Evolutionary conservation across 1,140 invertebrate species (phyloP), one percentile per base, ranked within the genome.

Genomic region (Diorhabda carinulata): DNA sequence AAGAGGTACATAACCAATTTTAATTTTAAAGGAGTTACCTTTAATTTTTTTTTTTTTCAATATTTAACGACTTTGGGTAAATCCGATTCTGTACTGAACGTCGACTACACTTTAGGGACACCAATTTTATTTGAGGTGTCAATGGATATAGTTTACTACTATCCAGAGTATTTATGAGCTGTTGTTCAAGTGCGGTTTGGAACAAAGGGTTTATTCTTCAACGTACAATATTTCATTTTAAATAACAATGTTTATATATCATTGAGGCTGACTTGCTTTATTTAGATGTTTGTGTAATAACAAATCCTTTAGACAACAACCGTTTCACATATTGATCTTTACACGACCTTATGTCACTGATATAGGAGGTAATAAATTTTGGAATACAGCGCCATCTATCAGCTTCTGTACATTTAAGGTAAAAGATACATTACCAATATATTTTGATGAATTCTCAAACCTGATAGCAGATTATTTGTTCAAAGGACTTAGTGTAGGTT

Each of bases 171-270:
- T 79, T 79, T 79, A 79, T 78, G 74, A 74, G 75, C 75, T 77
- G 77, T 78, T 76, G 76, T 79, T 79, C 76, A 72, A 74, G 68
- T 78, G 78, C 78, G 78, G 78, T 79, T 76, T 70, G 62, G 73
- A 78, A 79, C 77, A 79, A 79, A 79, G 77, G 74, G 67, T 70
- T 75, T 78, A 77, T 76, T 79, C 77, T 79, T 76, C 73, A 76
- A 72, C 72, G 74, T 73, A 74, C 73, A 69, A 75, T 79, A 79
- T 77, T 77, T 78, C 74, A 79, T 78, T 76, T 77, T 77, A 77
- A 78, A 78, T 78, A 77, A 76, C 77, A 75, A 76, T 77, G 78
- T 79, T 77, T 78, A 79, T 78, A 79, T 78, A 78, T 79, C 76
- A 77, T 77, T 78, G 75, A 68, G 72, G 52, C 67, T 71, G 73